Base-by-base conservation (phyloP, 2,888 invertebrate genomes). In the Lamellibrachia columna region DNA sequence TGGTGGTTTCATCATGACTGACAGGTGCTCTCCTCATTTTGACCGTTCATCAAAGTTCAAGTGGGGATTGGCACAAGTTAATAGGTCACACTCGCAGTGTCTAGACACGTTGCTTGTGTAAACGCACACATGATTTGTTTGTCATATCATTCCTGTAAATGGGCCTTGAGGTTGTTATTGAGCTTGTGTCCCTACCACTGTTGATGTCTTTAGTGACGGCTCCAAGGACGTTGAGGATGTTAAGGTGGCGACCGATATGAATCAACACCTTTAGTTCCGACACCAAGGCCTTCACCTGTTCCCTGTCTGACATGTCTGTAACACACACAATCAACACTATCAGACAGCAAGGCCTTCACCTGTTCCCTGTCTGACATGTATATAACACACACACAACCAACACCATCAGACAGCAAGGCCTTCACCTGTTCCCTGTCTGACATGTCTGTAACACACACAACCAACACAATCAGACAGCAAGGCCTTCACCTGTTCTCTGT, bases 261-360 rank as follows among this genome's bases (percentile, higher is more conserved):
- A 98, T 98, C 98, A 99, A 98, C 93, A 99, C 99, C 97, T 99
- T 99, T 52, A 99, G 97, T 96, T 99, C 99, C 0, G 98, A 98
- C 53, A 98, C 98, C 91, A 99, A 97, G 0, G 99, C 98, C 96
- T 98, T 98, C 94, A 99, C 98, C 95, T 98, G 98, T 94, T 98
- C 98, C 90, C 97, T 97, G 95, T 99, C 98, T 0, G 91, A 91
- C 15, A 93, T 91, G 58, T 93, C 94, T 94, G 75, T 40, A 40
- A 40, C 40, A 40, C 40, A 40, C 40, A 40, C 40, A 40, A 40
- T 40, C 40, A 40, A 40, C 40, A 40, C 40, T 1, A 40, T 40
- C 40, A 40, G 40, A 40, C 40, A 40, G 40, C 52, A 92, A 90
- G 3, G n/a, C 53, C 75, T n/a, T 90, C 9, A 90, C 90, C 92